Percentiles rank a stretch among this genome's conserved stretches.
Conservation (phyloP, 1,140 invertebrate species). For the Panonychus citri region DNA sequence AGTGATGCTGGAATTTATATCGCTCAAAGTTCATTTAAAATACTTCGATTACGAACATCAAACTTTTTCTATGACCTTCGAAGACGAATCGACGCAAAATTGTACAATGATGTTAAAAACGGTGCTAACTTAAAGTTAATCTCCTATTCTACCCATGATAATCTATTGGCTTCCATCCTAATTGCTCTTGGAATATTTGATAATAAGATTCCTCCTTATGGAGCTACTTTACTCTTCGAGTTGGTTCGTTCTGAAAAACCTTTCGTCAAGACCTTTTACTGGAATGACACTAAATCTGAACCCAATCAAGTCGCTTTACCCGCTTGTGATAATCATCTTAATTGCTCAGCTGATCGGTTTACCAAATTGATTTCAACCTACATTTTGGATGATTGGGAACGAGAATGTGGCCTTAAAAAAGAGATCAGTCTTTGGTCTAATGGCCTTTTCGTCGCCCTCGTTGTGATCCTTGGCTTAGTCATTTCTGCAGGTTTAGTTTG, state of each 20-base stretch:
- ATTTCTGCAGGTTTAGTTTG: background rate
- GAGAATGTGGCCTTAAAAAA: conserved; percentile 1
- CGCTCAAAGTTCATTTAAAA: background rate
- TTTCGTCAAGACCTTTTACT: conserved; percentile 1
- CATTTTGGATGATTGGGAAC: conserved; percentile 3
- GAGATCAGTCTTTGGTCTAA: background rate
- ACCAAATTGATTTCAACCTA: background rate
- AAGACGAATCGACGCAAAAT: background rate
- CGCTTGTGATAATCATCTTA: background rate
- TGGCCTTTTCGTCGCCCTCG: background rate
- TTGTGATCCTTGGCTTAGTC: background rate
- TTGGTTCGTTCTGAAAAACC: conserved; percentile 1
- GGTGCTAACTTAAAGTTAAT: background rate
- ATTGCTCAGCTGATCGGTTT: conserved; percentile 1
- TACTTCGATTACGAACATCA: background rate
- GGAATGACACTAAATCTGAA: conserved; percentile 6
- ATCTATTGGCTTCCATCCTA: conserved; percentile 4
- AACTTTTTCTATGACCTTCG: background rate
- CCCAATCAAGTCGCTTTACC: background rate
- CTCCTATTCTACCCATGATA: conserved; percentile 7
- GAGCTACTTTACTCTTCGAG: conserved; percentile 8
- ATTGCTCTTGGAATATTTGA: conserved; percentile 7
- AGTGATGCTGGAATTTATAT: background rate
- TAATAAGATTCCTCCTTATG: conserved; percentile 3
- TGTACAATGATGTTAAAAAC: background rate